Percentiles rank a stretch among this genome's conserved stretches.
These are phyloP conservation scores for Eulemur macaco DNA, from an alignment of 2,113 vertebrate genomes.

Conservation along the genomic window DNA sequence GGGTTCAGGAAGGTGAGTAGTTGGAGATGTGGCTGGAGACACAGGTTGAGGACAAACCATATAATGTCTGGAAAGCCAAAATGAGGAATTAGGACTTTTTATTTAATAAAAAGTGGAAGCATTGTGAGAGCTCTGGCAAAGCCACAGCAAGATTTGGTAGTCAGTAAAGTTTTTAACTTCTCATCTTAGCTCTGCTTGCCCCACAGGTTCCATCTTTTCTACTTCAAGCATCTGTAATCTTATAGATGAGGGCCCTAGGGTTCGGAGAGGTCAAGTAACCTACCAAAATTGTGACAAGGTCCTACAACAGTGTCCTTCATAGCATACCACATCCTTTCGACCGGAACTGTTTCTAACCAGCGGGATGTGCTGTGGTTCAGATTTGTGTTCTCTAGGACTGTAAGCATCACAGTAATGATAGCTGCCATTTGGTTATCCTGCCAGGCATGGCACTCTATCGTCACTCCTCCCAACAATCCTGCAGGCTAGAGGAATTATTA, in stretches of 20 bases:
- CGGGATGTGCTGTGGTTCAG: neutral
- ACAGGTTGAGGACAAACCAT: neutral
- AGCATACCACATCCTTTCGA: neutral
- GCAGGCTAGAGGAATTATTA: neutral
- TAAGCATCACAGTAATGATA: neutral
- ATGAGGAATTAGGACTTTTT: neutral
- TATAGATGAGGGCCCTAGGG: neutral
- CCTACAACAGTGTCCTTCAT: neutral
- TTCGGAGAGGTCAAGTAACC: neutral
- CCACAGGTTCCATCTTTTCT: neutral
- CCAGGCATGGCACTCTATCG: neutral
- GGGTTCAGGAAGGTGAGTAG: neutral
- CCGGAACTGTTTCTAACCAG: neutral
- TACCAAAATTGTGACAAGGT: neutral
- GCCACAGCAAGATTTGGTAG: neutral
- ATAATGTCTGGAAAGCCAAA: neutral
- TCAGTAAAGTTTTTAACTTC: neutral
- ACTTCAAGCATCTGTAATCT: neutral
- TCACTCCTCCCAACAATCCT: neutral
- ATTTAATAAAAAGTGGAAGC: neutral
- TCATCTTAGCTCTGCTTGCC: neutral
- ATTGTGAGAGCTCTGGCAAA: neutral
- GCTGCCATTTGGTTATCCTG: neutral
- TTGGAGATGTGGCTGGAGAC: neutral
- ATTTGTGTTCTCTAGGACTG: neutral